Conservation (phyloP, 2,888 invertebrate species). For the Drosophila stalkeri region DNA sequence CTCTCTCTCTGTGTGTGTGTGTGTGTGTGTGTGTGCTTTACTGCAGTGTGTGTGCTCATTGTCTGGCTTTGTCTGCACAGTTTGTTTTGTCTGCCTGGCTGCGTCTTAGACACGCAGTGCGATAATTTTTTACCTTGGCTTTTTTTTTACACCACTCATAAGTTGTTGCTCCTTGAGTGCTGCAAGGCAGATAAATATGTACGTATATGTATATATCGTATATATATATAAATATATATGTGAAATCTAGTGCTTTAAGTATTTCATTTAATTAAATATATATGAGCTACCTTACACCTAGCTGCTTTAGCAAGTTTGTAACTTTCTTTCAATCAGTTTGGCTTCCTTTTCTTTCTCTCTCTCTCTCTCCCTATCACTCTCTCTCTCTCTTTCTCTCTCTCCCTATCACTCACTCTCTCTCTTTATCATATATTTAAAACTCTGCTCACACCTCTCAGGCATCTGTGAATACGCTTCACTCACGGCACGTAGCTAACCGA, state of each 20-base stretch:
- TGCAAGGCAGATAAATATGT: background rate
- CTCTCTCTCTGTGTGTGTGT: constrained; percentile 10
- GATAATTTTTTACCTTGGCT: constrained; percentile 51
- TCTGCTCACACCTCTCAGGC: constrained; percentile 23
- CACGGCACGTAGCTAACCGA: background rate
- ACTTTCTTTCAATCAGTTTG: background rate
- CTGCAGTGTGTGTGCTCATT: constrained; percentile 39
- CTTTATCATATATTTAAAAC: constrained; percentile 17
- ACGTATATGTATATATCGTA: background rate
- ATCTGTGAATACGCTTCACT: constrained; percentile 2
- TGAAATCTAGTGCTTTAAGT: background rate
- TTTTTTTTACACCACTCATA: constrained; percentile 32
- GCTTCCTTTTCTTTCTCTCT: background rate
- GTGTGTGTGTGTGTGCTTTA: constrained; percentile 17
- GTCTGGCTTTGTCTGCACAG: constrained; percentile 47
- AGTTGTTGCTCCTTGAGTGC: constrained; percentile 30
- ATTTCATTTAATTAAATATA: constrained; percentile 23
- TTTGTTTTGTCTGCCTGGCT: constrained; percentile 49
- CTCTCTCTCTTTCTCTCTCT: too few species aligned
- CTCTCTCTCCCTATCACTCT: too few species aligned
- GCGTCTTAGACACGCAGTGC: constrained; percentile 55
- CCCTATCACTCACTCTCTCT: background rate
- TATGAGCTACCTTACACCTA: background rate
- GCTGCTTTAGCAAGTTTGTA: background rate
- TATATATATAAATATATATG: background rate